Percentiles rank a stretch among this genome's conserved stretches.
Conservation (phyloP, 2,888 invertebrate species). For the Tillus elongatus region DNA sequence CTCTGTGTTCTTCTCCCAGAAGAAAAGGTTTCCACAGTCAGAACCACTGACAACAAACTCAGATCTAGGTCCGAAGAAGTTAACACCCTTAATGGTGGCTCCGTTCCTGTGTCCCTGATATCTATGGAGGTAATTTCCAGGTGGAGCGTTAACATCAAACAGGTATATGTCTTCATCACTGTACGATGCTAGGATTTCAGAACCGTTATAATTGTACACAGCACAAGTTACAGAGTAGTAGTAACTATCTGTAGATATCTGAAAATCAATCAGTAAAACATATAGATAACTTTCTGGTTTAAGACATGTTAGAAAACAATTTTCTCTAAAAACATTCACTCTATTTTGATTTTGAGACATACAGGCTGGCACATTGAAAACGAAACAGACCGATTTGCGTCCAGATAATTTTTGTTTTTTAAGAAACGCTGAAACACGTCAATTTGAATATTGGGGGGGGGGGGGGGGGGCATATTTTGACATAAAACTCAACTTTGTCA, state of each 20-base stretch:
- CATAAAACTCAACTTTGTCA: too few relatives aligned
- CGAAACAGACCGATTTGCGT: too few relatives aligned
- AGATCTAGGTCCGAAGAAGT: constrained; percentile 86
- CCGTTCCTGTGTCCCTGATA: constrained; percentile 58
- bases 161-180: constrained; percentile 89
- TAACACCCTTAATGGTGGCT: constrained; percentile 80
- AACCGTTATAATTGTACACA: constrained; percentile 83
- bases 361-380: too few relatives aligned
- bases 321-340: too few relatives aligned
- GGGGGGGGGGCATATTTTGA: too few relatives aligned
- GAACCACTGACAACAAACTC: constrained; percentile 90
- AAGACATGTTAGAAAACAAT: too few relatives aligned
- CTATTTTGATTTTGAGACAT: too few relatives aligned
- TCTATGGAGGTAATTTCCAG: constrained; percentile 47
- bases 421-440: too few relatives aligned
- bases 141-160: constrained; percentile 55
- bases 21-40: constrained; percentile 79
- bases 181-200: constrained; percentile 86
- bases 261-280: too few relatives aligned
- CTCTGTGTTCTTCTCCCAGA: constrained; percentile 86
- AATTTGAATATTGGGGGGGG: too few relatives aligned
- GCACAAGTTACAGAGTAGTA: constrained; percentile 78
- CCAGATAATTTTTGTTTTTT: too few relatives aligned
- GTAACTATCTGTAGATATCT: constrained; percentile 11
- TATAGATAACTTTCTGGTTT: too few relatives aligned